Evolutionary conservation across 2,113 vertebrate species (phyloP), one percentile per base, ranked within the genome.

Genomic region (Gasterosteus aculeatus): DNA sequence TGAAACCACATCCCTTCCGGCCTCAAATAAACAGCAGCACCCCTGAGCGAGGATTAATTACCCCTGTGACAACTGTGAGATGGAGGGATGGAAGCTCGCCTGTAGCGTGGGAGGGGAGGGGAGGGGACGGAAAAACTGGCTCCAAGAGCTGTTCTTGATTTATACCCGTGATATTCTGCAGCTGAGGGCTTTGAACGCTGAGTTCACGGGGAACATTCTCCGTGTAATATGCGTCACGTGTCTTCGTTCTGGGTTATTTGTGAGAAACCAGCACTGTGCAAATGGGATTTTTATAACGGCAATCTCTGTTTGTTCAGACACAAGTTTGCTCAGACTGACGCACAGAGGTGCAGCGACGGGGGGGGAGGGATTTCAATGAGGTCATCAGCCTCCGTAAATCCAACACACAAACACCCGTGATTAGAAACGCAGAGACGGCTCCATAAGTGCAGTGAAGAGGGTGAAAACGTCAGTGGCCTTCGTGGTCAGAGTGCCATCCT

Each of bases 11-110:
- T 26, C 22, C 19, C 16, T 10, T 11, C 18, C 35, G 2, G 58
- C 58, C n/a, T 53, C 3, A 19, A 7, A 49, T 49, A 19, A 19
- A 51, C 19, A n/a, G 51, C 51, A 5, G 51, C 22, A 11, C 3
- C 46, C 63, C 62, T 33, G 16, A 47, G 62, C 10, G 35, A 33
- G 31, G 29, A 66, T 49, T 35, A 66, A 35, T 66, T 35, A 65
- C 10, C n/a, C 65, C 19, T 9, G 7, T 39, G 19, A 39, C 11
- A n/a, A 35, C 47, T 54, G 19, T 39, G 9, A 22, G 51, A 53
- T 3, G 51, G n/a, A 54, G 51, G 51, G 22, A 26, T 54, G 10
- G 22, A 54, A 54, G 7, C 46, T 18, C 5, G 46, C 46, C 46
- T 47, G 14, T 46, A 46, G 42, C 11, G 42, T 15, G 44, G 42